A percentile compares a stretch with the other conserved stretches of the same genome.
Conservation (phyloP, 2,113 vertebrate genomes). For the Hystrix brachyura region DNA sequence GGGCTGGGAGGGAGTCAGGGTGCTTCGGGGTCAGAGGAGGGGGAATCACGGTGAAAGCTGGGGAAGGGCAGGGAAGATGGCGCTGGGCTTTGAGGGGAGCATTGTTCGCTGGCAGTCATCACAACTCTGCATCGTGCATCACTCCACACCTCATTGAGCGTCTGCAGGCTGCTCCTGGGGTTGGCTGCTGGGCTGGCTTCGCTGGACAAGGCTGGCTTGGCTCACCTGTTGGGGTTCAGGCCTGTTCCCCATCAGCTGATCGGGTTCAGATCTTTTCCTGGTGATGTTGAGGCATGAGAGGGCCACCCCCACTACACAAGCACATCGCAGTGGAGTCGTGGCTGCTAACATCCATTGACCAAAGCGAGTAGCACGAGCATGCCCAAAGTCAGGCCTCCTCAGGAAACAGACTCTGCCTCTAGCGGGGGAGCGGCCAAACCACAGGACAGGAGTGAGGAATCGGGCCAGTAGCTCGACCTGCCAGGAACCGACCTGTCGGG, state of each 20-base stretch:
- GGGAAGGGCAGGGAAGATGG: no score
- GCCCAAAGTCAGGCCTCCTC: not conserved
- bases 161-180: not conserved
- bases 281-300: not conserved
- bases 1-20: not conserved
- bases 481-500: not conserved
- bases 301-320: not conserved
- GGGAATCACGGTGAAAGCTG: not conserved
- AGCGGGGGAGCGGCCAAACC: not conserved
- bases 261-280: not conserved
- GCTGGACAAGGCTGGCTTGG: not conserved
- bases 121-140: rapidly evolving
- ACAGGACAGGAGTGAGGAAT: not conserved
- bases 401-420: no score
- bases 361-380: not conserved
- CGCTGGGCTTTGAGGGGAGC: not conserved
- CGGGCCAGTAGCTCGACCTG: not conserved
- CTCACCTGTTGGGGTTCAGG: not conserved
- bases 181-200: not conserved
- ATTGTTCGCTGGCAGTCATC: not conserved
- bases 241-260: not conserved
- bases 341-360: not conserved
- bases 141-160: rapidly evolving
- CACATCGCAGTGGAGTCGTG: no score
- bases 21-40: not conserved